phyloP scores from a whole-genome alignment of 2,888 invertebrate species.

The Harpalus rubripes region DNA sequence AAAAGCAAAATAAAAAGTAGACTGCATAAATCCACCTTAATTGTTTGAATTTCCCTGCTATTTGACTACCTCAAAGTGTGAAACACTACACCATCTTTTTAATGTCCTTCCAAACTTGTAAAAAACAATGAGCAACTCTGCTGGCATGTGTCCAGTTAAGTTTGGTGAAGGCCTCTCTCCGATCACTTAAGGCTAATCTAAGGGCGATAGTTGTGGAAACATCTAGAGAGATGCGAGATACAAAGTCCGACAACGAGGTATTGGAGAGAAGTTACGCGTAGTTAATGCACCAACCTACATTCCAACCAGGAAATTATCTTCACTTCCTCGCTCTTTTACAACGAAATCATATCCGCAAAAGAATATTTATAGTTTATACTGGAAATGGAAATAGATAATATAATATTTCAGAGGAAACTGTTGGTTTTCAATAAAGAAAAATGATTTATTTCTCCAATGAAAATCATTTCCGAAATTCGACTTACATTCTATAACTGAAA shows the following conservation, averaged over 20 bases:
- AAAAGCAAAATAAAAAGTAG: too few species aligned
- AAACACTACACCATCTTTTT: neutral
- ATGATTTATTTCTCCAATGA: neutral
- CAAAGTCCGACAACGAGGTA: constrained; percentile 27
- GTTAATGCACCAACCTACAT: constrained; percentile 50
- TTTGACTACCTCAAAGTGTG: too few species aligned
- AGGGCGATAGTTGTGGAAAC: constrained; percentile 54
- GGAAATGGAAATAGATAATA: neutral
- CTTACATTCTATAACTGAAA: too few species aligned
- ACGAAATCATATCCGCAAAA: constrained; percentile 21
- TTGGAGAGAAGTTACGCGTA: constrained; percentile 38
- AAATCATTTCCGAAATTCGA: too few species aligned
- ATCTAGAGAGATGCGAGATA: constrained; percentile 21
- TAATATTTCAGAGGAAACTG: neutral
- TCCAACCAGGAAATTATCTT: constrained; percentile 23
- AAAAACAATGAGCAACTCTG: neutral
- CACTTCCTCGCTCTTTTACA: constrained; percentile 48
- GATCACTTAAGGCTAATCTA: constrained; percentile 62
- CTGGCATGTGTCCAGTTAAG: neutral
- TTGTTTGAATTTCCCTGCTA: too few species aligned
- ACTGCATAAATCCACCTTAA: too few species aligned
- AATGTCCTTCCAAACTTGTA: neutral
- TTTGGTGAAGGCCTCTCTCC: neutral
- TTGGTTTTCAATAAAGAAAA: constrained; percentile 6
- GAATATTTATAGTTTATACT: neutral